Base-by-base conservation (phyloP, 2,113 vertebrate species). In the Dinomys branickii region DNA sequence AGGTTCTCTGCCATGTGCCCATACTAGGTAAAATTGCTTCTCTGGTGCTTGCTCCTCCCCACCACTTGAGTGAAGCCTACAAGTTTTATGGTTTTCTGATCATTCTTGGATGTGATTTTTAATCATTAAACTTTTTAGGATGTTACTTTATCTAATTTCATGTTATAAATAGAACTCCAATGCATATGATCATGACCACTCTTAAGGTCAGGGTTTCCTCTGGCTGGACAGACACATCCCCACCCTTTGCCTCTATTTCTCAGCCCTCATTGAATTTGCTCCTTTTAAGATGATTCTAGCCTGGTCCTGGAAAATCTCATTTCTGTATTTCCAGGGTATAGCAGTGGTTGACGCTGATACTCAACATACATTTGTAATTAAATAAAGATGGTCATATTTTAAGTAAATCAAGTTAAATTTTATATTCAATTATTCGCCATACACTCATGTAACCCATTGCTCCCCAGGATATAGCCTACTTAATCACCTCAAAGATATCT, bases 361-460 rank as follows among this genome's bases (percentile, higher is more conserved):
- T 93, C 52, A 75, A 16, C 69, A n/a, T 41, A 44, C 67, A 59
- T 65, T 82, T 85, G 28, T 75, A 56, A 82, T 89, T 89, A 83
- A 90, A 33, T 75, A 61, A 94, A 92, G 28, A 67, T 44, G 30
- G n/a, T 24, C 47, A 81, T 30, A 59, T 10, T 59, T 35, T 54
- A 73, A 69, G 7, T 82, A 92, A 86, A 75, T 81, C 14, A 94
- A 85, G 35, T 92, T 85, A 82, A 81, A 81, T 54, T 88, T 92
- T 86, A 28, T 13, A 54, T 14, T 82, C n/a, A 90, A 20, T 44
- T 86, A 77, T n/a, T 88, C 47, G 69, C 22, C 9, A 54, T 77
- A 84, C 12, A 77, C 10, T 5, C 20, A 41, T 24, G 12, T 28
- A 69, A 81, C 5, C 8, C 4, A 59, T 47, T n/a, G 33, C 63